Evolutionary conservation across 2,888 invertebrate genomes (phyloP).

Genomic region (Heterodera filipjevi): DNA sequence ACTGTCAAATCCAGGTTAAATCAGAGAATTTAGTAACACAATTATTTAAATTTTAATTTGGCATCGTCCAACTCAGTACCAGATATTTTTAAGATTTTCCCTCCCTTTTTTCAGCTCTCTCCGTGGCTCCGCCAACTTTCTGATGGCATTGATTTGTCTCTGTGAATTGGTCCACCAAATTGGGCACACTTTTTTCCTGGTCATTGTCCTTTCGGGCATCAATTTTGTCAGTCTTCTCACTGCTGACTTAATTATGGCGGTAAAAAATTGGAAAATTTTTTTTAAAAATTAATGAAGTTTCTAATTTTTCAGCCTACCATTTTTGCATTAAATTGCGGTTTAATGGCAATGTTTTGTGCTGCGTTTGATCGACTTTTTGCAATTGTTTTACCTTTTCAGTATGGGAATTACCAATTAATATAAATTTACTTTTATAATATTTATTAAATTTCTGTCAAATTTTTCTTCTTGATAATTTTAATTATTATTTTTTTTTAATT

Average conservation of each 20-base stretch:
- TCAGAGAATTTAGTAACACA: too few species aligned
- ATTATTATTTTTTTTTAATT: not conserved
- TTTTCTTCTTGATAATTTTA: not conserved
- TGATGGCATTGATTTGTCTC: not conserved
- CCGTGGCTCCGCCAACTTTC: constrained; percentile 1
- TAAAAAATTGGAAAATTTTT: not conserved
- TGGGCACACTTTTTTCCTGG: constrained; percentile 13
- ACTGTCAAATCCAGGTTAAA: not conserved
- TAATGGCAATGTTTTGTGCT: constrained; percentile 16
- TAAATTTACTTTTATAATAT: too few species aligned
- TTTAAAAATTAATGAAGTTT: not conserved
- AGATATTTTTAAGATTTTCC: too few species aligned
- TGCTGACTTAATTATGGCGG: not conserved
- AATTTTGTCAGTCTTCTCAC: constrained; percentile 2
- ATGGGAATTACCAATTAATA: too few species aligned
- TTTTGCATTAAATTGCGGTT: constrained; percentile 6
- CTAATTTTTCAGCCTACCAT: constrained; percentile 1
- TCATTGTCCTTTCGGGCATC: not conserved
- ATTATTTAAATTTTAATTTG: too few species aligned
- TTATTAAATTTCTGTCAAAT: not conserved
- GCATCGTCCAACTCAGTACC: too few species aligned
- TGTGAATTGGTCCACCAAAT: not conserved
- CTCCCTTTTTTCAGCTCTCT: not conserved
- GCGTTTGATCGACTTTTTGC: constrained; percentile 24
- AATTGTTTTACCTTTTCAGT: not conserved